Percentiles rank a stretch among this genome's conserved stretches.
phyloP scores from a whole-genome alignment of 2,888 invertebrate species.

The Synergus umbraculus region DNA sequence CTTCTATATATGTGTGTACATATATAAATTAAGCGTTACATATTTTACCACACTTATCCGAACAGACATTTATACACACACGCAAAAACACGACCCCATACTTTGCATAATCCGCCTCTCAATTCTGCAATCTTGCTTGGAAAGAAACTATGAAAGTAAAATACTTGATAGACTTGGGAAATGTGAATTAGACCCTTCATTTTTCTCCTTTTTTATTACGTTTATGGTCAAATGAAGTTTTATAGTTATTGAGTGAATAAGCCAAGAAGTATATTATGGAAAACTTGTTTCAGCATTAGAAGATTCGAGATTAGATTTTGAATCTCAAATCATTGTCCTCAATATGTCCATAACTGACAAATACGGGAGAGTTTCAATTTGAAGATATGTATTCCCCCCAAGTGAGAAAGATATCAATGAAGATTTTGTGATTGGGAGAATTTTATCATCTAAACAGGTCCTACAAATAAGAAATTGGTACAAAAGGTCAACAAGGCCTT shows the following conservation, averaged over 20 bases:
- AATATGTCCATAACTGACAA: not conserved
- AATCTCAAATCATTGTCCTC: conserved; percentile 28
- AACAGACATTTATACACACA: conserved; percentile 16
- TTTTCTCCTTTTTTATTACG: conserved; percentile 1
- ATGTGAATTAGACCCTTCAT: conserved; percentile 12
- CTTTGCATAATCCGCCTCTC: conserved; percentile 33
- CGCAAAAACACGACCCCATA: conserved; percentile 36
- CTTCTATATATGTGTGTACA: not conserved
- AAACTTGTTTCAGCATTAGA: too few species aligned
- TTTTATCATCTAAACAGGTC: not conserved
- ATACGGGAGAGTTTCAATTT: not conserved
- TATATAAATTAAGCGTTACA: conserved; percentile 20
- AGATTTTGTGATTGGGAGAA: not conserved
- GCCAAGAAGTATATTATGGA: too few species aligned
- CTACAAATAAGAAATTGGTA: not conserved
- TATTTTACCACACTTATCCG: conserved; percentile 22
- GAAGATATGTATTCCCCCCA: too few species aligned
- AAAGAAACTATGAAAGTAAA: conserved; percentile 39
- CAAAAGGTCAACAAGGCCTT: conserved; percentile 3
- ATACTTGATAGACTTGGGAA: conserved; percentile 1
- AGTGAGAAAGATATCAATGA: not conserved
- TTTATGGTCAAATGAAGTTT: not conserved
- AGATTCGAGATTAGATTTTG: conserved; percentile 12
- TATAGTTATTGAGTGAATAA: not conserved
- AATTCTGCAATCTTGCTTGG: conserved; percentile 18